Evolutionary conservation across 2,113 vertebrate genomes (phyloP).

Genomic region (Pedionomus torquatus): DNA sequence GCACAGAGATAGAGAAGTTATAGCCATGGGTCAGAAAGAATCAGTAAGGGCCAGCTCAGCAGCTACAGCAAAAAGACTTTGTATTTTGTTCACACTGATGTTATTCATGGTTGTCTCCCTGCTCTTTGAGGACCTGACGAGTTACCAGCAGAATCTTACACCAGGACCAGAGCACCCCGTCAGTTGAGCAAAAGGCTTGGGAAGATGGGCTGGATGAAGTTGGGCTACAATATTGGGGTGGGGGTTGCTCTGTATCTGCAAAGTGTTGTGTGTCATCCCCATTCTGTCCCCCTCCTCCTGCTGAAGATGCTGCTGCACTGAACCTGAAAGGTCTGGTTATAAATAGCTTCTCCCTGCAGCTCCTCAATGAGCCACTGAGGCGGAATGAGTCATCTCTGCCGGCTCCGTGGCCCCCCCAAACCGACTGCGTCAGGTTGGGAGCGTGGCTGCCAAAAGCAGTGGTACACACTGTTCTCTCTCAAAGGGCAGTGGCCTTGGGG

Average conservation of each 20-base stretch:
- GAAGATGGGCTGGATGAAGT: not conserved
- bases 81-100: not conserved
- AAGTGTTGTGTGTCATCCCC: not conserved
- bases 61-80: not conserved
- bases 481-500: slow-evolving; percentile 53
- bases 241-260: not conserved
- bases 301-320: slow-evolving; percentile 58
- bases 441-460: slow-evolving; percentile 27
- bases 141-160: not conserved
- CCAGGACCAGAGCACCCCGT: not conserved
- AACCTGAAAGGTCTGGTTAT: slow-evolving; percentile 72
- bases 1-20: not conserved
- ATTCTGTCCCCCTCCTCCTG: not conserved
- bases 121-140: not conserved
- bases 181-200: not conserved
- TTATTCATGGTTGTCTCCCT: not conserved
- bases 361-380: slow-evolving; percentile 66
- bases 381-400: slow-evolving; percentile 67
- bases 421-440: slow-evolving; percentile 42
- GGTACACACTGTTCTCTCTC: slow-evolving; percentile 47
- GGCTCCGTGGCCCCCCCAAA: slow-evolving; percentile 29
- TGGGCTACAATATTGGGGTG: not conserved
- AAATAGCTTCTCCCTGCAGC: slow-evolving; percentile 71
- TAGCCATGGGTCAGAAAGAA: not conserved
- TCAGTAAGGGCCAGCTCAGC: not conserved